Base-by-base conservation (phyloP, 2,888 invertebrate genomes). In the Cryptocephalus moraei region DNA sequence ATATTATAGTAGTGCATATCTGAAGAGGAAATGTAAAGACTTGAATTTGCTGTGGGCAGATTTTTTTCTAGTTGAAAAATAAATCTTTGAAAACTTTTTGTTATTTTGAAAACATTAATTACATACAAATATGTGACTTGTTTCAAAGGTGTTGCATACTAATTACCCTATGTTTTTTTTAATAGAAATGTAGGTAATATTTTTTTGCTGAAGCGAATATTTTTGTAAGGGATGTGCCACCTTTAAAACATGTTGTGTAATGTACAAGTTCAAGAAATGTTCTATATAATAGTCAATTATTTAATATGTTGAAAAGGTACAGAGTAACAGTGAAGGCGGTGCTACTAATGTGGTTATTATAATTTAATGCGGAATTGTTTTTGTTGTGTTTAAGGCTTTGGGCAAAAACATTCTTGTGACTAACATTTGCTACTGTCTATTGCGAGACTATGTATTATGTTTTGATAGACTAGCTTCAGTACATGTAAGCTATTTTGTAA, bases 401-500 rank as follows among this genome's bases (percentile, higher is more conserved):
- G 43, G 36, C 43, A 48, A 47, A 40, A 49, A 44, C 42, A 33
- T 10, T 41, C 43, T 44, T 47, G 13, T 44, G 36, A 12, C 36
- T 36, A 36, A 36, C 12, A 2, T 36, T 22, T 22, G 22, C 22
- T 22, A 22, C 22, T 22, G 22, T 22, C 22, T 22, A 22, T 22
- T 22, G 22, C 22, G 22, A 22, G 36, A n/a, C n/a, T n/a, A 36
- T 36, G 36, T 36, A 12, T 36, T 36, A 36, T 12, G n/a, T 36
- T 49, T 51, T 43, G 47, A 49, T 55, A 56, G 56, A 54, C 56
- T 57, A 56, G 66, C 64, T 66, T 64, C 60, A 62, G 62, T 63
- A 62, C 53, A 61, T 62, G 61, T 64, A 61, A 58, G 62, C 55
- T 61, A 59, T 56, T 56, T 64, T 62, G 60, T 62, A 62, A 60